phyloP scores from a whole-genome alignment of 2,797 vertebrate genomes.

The Harpagifer antarcticus region DNA sequence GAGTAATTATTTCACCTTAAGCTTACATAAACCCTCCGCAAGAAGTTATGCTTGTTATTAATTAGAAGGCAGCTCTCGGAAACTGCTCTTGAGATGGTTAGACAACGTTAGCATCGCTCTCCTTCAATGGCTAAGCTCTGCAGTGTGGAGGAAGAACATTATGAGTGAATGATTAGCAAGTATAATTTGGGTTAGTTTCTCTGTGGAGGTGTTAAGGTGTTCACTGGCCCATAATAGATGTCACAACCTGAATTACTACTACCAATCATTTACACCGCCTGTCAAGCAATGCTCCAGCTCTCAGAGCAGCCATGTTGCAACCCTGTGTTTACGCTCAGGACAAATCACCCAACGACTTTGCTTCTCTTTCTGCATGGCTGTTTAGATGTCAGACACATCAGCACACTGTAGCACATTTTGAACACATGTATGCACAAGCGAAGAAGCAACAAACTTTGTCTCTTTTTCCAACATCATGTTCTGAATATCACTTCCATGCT shows the following conservation, averaged over 20 bases:
- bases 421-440: constrained; percentile 60
- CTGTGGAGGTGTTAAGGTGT: constrained; percentile 68
- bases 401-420: constrained; percentile 53
- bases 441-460: constrained; percentile 41
- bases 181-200: constrained; percentile 69
- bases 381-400: constrained; percentile 57
- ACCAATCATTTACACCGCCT: constrained; percentile 75
- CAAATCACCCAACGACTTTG: constrained; percentile 36
- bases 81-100: constrained; percentile 65
- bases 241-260: constrained; percentile 74
- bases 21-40: constrained; percentile 58
- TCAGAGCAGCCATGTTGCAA: constrained; percentile 24
- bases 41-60: constrained; percentile 73
- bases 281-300: constrained; percentile 39
- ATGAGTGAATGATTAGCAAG: constrained; percentile 76
- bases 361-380: constrained; percentile 21
- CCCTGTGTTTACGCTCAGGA: constrained; percentile 16
- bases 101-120: constrained; percentile 63
- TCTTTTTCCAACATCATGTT: constrained; percentile 32
- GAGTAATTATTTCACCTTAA: constrained; percentile 68
- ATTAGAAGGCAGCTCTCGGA: constrained; percentile 63
- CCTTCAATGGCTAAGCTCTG: constrained; percentile 71
- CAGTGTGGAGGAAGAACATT: constrained; percentile 49
- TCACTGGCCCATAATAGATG: constrained; percentile 78
- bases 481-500: constrained; percentile 44